These are phyloP conservation scores for Drosophila aldrichi DNA, from an alignment of 2,888 invertebrate species.

Conservation along the genomic window DNA sequence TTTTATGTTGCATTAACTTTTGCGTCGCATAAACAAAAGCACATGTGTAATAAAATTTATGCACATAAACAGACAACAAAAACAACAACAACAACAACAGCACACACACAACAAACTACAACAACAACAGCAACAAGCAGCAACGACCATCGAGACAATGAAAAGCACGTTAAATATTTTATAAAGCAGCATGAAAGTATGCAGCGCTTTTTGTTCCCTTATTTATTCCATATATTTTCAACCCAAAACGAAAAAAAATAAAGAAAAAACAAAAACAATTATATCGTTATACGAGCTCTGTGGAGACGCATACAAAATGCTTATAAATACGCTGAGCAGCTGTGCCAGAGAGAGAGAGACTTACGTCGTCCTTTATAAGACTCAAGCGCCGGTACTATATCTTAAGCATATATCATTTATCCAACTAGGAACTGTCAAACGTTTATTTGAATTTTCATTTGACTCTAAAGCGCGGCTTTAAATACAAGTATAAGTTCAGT, in stretches of 20 bases:
- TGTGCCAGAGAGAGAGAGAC: neutral
- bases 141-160: conserved; percentile 61
- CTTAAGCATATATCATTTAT: neutral
- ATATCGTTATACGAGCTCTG: conserved; percentile 20
- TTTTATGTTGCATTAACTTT: conserved; percentile 78
- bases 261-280: conserved; percentile 19
- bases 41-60: conserved; percentile 78
- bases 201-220: conserved; percentile 31
- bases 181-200: conserved; percentile 63
- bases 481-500: neutral
- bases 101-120: conserved; percentile 9
- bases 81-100: conserved; percentile 30
- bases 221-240: conserved; percentile 8
- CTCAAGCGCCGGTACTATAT: neutral
- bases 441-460: neutral
- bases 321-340: conserved; percentile 27
- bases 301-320: conserved; percentile 43
- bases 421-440: neutral
- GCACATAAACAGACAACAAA: conserved; percentile 70
- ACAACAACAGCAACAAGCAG: conserved; percentile 27
- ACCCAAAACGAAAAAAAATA: neutral
- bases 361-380: neutral
- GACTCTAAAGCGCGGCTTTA: neutral
- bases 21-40: conserved; percentile 72
- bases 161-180: conserved; percentile 74